Percentiles rank a stretch among this genome's conserved stretches.
These are phyloP conservation scores for Poecilia latipinna DNA, from an alignment of 2,113 vertebrate species.

Conservation along the genomic window DNA sequence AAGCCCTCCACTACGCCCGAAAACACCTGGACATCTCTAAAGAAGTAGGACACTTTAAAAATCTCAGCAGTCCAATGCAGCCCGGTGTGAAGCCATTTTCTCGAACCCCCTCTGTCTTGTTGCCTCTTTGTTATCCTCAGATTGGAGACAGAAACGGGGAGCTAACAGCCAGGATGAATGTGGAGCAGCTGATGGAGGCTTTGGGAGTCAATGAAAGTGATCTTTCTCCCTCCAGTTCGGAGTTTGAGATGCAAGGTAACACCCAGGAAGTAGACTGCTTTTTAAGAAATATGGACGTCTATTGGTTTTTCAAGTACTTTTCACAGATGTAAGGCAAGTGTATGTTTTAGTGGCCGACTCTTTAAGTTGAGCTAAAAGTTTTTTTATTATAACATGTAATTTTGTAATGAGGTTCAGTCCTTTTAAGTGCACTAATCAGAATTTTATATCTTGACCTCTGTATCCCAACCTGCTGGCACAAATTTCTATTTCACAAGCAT, in stretches of 20 bases:
- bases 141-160: conserved; percentile 91
- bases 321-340: background rate
- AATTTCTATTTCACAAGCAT: background rate
- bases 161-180: conserved; percentile 86
- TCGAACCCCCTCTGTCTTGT: background rate
- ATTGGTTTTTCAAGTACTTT: background rate
- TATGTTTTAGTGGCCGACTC: background rate
- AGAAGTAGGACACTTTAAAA: conserved; percentile 82
- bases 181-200: conserved; percentile 87
- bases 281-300: background rate
- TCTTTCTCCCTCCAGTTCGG: conserved; percentile 79
- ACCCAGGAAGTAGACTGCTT: background rate
- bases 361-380: background rate
- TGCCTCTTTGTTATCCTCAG: conserved; percentile 67
- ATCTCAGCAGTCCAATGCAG: background rate
- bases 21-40: conserved; percentile 94
- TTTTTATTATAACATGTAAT: background rate
- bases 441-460: background rate
- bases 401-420: background rate
- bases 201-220: conserved; percentile 82
- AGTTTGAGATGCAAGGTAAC: conserved; percentile 94
- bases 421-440: background rate
- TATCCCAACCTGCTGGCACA: background rate
- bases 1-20: conserved; percentile 89
- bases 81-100: background rate